Evolutionary conservation across 2,888 invertebrate species (phyloP).

Genomic region (Gonocerus acuteangulatus): DNA sequence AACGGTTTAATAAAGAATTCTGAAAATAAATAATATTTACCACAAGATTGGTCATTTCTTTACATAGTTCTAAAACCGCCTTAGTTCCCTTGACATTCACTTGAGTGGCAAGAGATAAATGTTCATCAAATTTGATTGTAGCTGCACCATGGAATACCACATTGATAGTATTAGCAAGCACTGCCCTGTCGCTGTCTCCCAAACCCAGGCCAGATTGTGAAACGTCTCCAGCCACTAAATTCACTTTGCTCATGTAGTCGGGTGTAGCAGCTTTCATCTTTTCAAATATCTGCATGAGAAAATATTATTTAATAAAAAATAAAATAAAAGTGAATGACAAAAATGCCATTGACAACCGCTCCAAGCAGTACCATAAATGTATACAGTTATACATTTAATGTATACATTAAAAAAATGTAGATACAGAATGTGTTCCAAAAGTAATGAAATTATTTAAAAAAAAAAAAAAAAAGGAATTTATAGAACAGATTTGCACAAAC

Average conservation of each 20-base stretch:
- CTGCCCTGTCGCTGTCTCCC: background rate
- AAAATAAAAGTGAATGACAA: background rate
- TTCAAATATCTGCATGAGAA: slow-evolving; percentile 25
- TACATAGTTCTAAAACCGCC: slow-evolving; percentile 23
- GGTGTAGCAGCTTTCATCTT: slow-evolving; percentile 16
- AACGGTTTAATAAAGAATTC: no score
- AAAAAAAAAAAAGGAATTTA: no score
- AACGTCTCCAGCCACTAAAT: slow-evolving; percentile 27
- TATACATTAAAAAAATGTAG: no score
- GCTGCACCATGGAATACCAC: slow-evolving; percentile 32
- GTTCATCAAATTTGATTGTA: slow-evolving; percentile 31
- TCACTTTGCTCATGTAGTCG: slow-evolving; percentile 22
- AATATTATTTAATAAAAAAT: background rate
- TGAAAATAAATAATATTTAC: no score
- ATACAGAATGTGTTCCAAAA: no score
- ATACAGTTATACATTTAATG: no score
- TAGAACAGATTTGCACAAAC: no score
- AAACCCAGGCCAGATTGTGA: slow-evolving; percentile 17
- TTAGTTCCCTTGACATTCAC: slow-evolving; percentile 30
- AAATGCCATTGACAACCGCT: background rate
- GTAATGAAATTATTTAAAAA: no score
- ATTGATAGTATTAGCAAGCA: slow-evolving; percentile 20
- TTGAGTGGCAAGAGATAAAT: slow-evolving; percentile 17
- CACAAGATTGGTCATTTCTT: slow-evolving; percentile 26
- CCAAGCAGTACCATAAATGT: background rate